Percentiles rank a stretch among this genome's conserved stretches.
Evolutionary conservation across 2,888 invertebrate genomes (phyloP).

Genomic region (Pediacus dermestoides): DNA sequence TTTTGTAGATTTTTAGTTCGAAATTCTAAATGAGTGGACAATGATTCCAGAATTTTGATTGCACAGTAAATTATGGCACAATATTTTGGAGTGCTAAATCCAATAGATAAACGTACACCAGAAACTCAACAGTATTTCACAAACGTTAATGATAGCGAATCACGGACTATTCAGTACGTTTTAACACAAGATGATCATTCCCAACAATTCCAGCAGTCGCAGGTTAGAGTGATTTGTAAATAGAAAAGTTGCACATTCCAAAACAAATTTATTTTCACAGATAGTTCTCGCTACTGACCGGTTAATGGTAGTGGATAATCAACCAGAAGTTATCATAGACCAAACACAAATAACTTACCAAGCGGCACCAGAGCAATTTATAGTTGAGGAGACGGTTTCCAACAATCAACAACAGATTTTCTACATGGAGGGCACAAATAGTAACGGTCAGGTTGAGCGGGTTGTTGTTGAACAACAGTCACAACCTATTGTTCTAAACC

Average conservation of each 20-base stretch:
- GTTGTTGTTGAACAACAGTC: constrained; percentile 9
- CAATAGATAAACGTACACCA: constrained; percentile 58
- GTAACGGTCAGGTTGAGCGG: constrained; percentile 10
- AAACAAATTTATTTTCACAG: too few relatives aligned
- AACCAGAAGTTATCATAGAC: constrained; percentile 24
- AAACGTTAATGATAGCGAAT: constrained; percentile 51
- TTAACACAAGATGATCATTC: constrained; percentile 39
- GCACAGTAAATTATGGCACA: constrained; percentile 59
- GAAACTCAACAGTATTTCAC: constrained; percentile 57
- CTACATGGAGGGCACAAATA: constrained; percentile 9
- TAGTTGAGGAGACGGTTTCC: constrained; percentile 1
- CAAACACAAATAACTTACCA: constrained; percentile 2
- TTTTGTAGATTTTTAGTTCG: constrained; percentile 6
- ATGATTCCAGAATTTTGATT: too few relatives aligned
- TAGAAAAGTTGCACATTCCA: too few relatives aligned
- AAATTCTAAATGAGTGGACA: too few relatives aligned
- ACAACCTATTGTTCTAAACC: not conserved
- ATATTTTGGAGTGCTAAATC: constrained; percentile 64
- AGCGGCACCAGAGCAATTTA: not conserved
- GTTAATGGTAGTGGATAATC: constrained; percentile 49
- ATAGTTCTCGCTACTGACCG: constrained; percentile 42
- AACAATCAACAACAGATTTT: constrained; percentile 5
- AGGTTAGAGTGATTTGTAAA: too few relatives aligned
- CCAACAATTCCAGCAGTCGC: constrained; percentile 39
- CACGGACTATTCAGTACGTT: constrained; percentile 43